Conservation (phyloP, 2,888 invertebrate species). For the Rhorus exstirpatorius region DNA sequence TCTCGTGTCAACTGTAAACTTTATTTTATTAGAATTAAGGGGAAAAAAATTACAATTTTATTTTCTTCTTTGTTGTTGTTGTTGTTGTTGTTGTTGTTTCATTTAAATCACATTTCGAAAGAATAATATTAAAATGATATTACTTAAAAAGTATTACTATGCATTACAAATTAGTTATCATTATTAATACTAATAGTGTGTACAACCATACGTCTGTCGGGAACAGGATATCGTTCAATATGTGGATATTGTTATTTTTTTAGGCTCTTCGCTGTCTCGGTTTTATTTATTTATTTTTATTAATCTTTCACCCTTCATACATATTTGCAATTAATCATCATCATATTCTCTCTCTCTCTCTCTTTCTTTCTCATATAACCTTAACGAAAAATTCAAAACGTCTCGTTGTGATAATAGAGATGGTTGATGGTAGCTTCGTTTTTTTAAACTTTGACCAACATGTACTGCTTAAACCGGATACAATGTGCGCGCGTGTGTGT, state of each 20-base stretch:
- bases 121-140: slow-evolving; percentile 85
- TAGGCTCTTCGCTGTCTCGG: slow-evolving; percentile 77
- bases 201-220: slow-evolving; percentile 84
- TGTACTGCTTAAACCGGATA: slow-evolving; percentile 74
- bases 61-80: slow-evolving; percentile 72
- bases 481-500: slow-evolving; percentile 62
- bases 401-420: slow-evolving; percentile 49
- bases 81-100: too few species aligned
- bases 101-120: slow-evolving; percentile 85
- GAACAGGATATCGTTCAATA: slow-evolving; percentile 79
- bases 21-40: slow-evolving; percentile 82
- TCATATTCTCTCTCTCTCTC: slow-evolving; percentile 38
- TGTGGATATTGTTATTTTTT: slow-evolving; percentile 75
- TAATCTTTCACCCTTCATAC: slow-evolving; percentile 64
- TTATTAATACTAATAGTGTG: slow-evolving; percentile 86
- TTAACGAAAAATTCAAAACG: slow-evolving; percentile 49
- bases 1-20: slow-evolving; percentile 83
- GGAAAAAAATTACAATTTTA: slow-evolving; percentile 79
- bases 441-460: slow-evolving; percentile 28
- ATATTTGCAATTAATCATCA: slow-evolving; percentile 52
- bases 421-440: slow-evolving; percentile 42
- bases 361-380: slow-evolving; percentile 34
- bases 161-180: slow-evolving; percentile 85
- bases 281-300: slow-evolving; percentile 65
- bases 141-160: slow-evolving; percentile 83